Evolutionary conservation across 2,113 vertebrate species (phyloP), one percentile per base, ranked within the genome.

Genomic region (Phylloscopus trochilus): DNA sequence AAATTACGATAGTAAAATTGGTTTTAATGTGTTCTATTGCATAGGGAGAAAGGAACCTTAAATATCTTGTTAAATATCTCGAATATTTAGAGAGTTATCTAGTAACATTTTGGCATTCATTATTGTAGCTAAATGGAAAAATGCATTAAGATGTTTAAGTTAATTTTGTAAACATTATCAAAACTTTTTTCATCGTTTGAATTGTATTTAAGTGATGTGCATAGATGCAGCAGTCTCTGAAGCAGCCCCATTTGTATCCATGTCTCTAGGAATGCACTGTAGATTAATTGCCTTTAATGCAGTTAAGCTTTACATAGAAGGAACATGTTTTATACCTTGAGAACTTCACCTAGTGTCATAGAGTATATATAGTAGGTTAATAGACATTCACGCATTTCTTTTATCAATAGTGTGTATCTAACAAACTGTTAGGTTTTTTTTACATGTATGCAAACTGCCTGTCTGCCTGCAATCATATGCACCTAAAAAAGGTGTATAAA

Each of bases 1-100:
- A 97, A 97, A 97, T 97, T 97, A 96, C 3, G 79, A 93, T 96
- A 90, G 47, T 87, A 94, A 97, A 97, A 97, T 97, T 96, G 86
- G 95, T 96, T 98, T 97, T 97, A 97, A 96, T 97, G 96, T 96
- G 73, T 88, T 95, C 33, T 56, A n/a, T 96, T 98, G 95, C 94
- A 93, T 33, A 67, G 82, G 83, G 83, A 87, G 83, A 94, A 88
- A 94, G 73, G 83, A 97, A 95, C 68, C 91, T 96, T 80, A 96
- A 96, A 91, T 95, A 96, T 67, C 84, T 94, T 81, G 46, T 97
- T 97, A 96, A 97, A 85, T 92, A 93, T 84, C 87, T 85, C 97
- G 87, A 92, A 90, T 95, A 94, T 92, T 95, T 94, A 93, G 72
- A 93, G 90, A 75, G 66, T 68, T 96, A 66, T 79, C 83, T 91